A percentile compares a stretch with the other conserved stretches of the same genome.
These are phyloP conservation scores for Neolamprologus sp. DNA, from an alignment of 2,113 vertebrate genomes.

Conservation along the genomic window DNA sequence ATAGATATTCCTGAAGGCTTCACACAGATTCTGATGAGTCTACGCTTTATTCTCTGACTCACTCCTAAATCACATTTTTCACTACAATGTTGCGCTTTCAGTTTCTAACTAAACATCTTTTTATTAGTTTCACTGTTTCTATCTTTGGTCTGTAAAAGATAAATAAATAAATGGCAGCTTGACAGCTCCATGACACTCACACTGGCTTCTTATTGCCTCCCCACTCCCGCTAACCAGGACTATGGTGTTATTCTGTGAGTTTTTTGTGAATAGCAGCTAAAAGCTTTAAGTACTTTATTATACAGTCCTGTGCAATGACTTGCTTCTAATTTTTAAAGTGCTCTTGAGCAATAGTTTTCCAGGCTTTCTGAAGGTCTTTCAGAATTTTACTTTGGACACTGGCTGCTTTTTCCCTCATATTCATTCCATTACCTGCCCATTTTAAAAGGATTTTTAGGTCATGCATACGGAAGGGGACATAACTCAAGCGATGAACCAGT, in stretches of 20 bases:
- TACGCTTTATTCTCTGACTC: neutral
- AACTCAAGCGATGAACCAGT: neutral
- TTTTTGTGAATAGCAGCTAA: constrained; percentile 35
- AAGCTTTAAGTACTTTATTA: neutral
- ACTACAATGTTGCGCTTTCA: neutral
- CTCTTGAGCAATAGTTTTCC: neutral
- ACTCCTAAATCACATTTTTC: neutral
- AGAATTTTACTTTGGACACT: neutral
- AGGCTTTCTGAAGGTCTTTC: neutral
- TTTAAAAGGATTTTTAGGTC: neutral
- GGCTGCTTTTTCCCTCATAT: neutral
- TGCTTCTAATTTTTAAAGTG: neutral
- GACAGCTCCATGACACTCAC: neutral
- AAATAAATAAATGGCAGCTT: neutral
- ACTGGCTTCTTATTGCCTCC: neutral
- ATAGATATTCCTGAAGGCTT: neutral
- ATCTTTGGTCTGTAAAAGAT: neutral
- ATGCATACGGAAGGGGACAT: neutral
- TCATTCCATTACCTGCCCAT: neutral
- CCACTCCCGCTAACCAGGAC: neutral
- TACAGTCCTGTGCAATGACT: neutral
- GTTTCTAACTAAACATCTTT: neutral
- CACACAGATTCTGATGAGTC: neutral
- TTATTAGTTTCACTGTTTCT: neutral
- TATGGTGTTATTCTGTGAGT: neutral